phyloP scores from a whole-genome alignment of 92 coral and sea anemone species.

The Micromussa lordhowensis region DNA sequence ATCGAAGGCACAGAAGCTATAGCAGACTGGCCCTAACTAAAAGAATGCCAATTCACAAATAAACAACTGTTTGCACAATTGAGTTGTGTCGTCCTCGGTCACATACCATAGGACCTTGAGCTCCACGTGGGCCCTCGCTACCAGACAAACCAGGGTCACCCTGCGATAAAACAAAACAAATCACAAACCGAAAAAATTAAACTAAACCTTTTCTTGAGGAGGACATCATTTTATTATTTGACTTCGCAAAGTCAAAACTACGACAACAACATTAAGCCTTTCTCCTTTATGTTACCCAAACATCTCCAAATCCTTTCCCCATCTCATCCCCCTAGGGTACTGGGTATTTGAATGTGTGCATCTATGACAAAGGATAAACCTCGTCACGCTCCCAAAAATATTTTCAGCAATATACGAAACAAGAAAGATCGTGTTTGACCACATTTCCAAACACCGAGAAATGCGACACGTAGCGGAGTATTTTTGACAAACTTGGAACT shows the following conservation, averaged over 20 bases:
- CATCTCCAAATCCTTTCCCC: too few relatives aligned
- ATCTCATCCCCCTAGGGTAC: neutral
- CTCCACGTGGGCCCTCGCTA: constrained; percentile 33
- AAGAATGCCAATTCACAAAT: neutral
- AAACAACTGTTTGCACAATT: neutral
- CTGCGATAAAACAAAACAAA: neutral
- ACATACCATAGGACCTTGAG: constrained; percentile 43
- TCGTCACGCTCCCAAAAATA: neutral
- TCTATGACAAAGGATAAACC: neutral
- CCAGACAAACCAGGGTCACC: constrained; percentile 31
- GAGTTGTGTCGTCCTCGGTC: neutral
- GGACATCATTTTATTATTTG: neutral
- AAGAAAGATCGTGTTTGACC: too few relatives aligned
- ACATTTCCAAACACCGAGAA: too few relatives aligned
- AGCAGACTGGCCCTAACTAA: neutral
- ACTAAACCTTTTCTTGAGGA: neutral
- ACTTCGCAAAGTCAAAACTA: too few relatives aligned
- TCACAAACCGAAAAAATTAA: too few relatives aligned
- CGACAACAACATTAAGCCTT: neutral
- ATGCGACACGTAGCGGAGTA: too few relatives aligned
- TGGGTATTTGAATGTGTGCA: neutral
- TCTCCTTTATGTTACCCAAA: neutral
- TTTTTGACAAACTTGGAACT: too few relatives aligned
- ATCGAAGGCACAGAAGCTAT: neutral
- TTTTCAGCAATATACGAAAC: too few relatives aligned